phyloP scores from a whole-genome alignment of 2,113 vertebrate genomes.

The Gavia stellata region DNA sequence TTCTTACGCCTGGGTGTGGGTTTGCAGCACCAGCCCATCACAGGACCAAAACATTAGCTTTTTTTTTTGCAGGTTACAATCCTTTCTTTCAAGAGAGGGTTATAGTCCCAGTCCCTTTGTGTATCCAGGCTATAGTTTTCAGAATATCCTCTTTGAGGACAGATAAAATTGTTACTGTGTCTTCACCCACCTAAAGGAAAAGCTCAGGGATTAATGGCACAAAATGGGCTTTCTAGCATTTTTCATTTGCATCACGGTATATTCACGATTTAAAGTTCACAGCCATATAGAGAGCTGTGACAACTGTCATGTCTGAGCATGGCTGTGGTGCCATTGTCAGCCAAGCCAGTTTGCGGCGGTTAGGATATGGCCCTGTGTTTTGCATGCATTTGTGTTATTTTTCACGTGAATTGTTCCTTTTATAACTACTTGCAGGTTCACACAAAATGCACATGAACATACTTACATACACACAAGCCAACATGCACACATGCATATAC shows the following conservation, averaged over 20 bases:
- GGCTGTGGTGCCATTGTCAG: neutral
- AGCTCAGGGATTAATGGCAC: neutral
- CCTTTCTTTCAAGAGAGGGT: neutral
- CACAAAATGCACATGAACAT: neutral
- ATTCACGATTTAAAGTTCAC: conserved; percentile 4
- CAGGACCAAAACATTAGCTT: neutral
- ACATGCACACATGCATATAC: rapidly evolving
- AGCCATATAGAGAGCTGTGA: neutral
- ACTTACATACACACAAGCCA: neutral
- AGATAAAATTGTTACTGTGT: neutral
- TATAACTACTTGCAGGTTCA: neutral
- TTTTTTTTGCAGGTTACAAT: neutral
- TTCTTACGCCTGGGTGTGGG: neutral
- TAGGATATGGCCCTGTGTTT: neutral
- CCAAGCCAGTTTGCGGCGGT: neutral
- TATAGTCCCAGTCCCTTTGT: neutral
- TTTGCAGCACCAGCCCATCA: neutral
- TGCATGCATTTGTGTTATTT: neutral
- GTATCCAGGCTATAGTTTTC: neutral
- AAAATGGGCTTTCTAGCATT: neutral
- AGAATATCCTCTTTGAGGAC: neutral
- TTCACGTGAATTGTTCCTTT: neutral
- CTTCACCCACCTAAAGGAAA: neutral
- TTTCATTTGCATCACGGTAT: neutral
- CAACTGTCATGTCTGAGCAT: neutral